phyloP scores from a whole-genome alignment of 2,888 invertebrate species.

The Hoplodrina blanda region DNA sequence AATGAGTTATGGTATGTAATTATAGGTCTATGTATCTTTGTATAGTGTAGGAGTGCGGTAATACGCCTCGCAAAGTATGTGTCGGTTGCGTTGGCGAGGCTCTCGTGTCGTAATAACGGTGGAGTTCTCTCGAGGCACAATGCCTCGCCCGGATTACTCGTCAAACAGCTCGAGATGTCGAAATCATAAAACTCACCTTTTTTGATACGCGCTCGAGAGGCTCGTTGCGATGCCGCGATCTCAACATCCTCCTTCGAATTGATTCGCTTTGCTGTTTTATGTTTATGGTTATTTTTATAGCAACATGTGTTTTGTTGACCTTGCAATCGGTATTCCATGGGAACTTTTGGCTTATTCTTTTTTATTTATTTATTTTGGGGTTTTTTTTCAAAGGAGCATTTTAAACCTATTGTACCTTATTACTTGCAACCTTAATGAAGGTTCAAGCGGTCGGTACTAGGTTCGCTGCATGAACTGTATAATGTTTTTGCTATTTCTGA shows the following conservation, averaged over 20 bases:
- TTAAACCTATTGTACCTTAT: no score
- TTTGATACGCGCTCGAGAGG: slow-evolving; percentile 71
- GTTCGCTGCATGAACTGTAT: no score
- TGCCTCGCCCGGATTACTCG: slow-evolving; percentile 81
- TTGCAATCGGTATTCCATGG: slow-evolving; percentile 1
- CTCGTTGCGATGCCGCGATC: slow-evolving; percentile 55
- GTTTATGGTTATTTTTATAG: slow-evolving; percentile 54
- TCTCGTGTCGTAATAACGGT: slow-evolving; percentile 64
- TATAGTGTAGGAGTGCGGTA: slow-evolving; percentile 37
- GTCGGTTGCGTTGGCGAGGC: slow-evolving; percentile 66
- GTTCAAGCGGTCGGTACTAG: no score
- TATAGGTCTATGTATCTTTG: slow-evolving; percentile 29
- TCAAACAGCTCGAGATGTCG: slow-evolving; percentile 82
- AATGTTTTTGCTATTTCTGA: no score
- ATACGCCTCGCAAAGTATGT: slow-evolving; percentile 67
- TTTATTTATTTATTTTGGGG: no score
- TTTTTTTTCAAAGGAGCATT: no score
- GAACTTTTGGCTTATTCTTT: slow-evolving; percentile 7
- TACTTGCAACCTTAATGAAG: no score
- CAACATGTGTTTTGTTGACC: slow-evolving; percentile 35
- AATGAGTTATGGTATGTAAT: slow-evolving; percentile 18
- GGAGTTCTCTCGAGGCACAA: slow-evolving; percentile 72
- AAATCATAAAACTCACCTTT: slow-evolving; percentile 81
- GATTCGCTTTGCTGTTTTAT: slow-evolving; percentile 70
- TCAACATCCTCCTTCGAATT: slow-evolving; percentile 71